Conservation (phyloP, 2,888 invertebrate species). For the Cephus rjabovi region DNA sequence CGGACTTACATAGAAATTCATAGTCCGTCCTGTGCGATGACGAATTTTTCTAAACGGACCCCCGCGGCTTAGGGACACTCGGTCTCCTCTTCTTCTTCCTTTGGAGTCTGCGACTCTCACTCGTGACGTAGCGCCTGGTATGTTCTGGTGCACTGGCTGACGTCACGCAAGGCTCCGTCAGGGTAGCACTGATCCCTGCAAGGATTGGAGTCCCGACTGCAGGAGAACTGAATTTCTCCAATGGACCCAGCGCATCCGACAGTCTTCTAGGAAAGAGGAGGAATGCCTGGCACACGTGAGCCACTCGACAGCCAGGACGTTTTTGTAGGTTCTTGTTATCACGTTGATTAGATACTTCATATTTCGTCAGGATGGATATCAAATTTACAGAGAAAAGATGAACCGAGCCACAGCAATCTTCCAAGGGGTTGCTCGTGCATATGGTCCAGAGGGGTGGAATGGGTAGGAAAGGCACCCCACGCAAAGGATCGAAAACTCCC, state of each 20-base stretch:
- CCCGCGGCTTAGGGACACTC: slow-evolving; percentile 30
- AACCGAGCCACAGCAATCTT: background rate
- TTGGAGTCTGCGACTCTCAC: background rate
- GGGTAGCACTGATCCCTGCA: slow-evolving; percentile 25
- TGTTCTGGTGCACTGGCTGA: background rate
- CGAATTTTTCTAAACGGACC: slow-evolving; percentile 28
- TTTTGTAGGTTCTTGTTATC: background rate
- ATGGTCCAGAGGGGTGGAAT: background rate
- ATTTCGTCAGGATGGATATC: background rate
- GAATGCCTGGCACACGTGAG: background rate
- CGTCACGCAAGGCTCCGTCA: background rate
- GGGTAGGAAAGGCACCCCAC: background rate
- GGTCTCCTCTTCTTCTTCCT: background rate
- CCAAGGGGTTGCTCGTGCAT: background rate
- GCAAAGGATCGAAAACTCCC: background rate
- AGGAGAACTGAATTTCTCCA: background rate
- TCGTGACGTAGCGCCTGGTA: background rate
- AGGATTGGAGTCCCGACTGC: slow-evolving; percentile 10
- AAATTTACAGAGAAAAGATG: background rate
- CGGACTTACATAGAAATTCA: slow-evolving; percentile 11
- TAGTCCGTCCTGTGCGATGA: slow-evolving; percentile 13
- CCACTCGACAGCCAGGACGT: background rate
- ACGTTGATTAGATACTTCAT: background rate
- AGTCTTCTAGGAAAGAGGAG: background rate
- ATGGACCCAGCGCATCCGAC: background rate